Evolutionary conservation across 2,888 invertebrate species (phyloP), one percentile per base, ranked within the genome.

Genomic region (Lycocerus yunnanus): DNA sequence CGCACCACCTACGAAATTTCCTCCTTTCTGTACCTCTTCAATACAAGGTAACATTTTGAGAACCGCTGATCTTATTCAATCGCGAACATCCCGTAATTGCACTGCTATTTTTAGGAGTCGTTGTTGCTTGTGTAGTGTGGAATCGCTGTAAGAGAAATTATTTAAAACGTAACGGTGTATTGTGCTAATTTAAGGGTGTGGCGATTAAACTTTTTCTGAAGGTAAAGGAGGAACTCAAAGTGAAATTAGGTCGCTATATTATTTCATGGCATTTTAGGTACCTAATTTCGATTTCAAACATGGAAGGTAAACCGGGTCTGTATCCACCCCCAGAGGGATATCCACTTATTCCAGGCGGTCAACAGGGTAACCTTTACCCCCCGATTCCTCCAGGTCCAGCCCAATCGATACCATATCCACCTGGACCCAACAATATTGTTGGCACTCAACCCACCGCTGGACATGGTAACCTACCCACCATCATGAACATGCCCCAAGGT

Each of bases 301-400:
- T 63, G 61, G 15, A 16, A 1, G 8, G 13, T 63, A 63, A 63
- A n/a, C 14, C 16, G 83, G 84, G 83, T 84, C 84, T 83, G 83
- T 74, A 73, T 63, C 68, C 76, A 14, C 79, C 77, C 15, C 79
- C 79, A 4, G 77, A 72, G 18, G 80, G 79, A 43, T 81, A 60
- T 59, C 16, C 20, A 15, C 58, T 63, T 13, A 63, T 63, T 91
- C 91, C 58, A 91, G 91, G 71, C 90, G 91, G 81, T 18, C 61
- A 63, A 63, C 60, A 60, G 16, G 8, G 15, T 3, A 63, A 63
- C 3, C 2, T 63, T 8, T 63, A 63, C n/a, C 61, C 61, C 8
- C 61, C 61, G 15, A 63, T 63, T 18, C 61, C 61, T n/a, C 61
- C 61, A 18, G 61, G 61, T 18, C 61, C 61, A 5, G 15, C 16